These are phyloP conservation scores for Cosmopolites sordidus DNA, from an alignment of 2,888 invertebrate genomes.

Conservation along the genomic window DNA sequence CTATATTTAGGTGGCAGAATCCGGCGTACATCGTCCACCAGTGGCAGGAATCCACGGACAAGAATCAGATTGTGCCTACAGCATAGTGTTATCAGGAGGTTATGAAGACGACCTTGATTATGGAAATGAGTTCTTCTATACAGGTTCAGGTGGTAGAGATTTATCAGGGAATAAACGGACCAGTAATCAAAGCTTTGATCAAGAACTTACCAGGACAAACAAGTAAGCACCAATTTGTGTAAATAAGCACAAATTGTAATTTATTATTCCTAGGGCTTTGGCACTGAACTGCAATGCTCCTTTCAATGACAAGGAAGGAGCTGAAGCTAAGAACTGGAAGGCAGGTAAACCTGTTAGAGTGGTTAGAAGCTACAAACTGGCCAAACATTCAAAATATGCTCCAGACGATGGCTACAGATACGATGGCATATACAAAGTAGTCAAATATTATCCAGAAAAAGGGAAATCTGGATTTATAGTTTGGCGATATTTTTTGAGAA, in stretches of 20 bases:
- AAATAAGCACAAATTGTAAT: constrained; percentile 4
- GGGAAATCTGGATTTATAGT: constrained; percentile 74
- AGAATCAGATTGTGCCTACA: constrained; percentile 73
- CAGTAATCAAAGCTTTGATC: constrained; percentile 74
- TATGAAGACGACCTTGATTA: constrained; percentile 81
- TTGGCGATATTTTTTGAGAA: constrained; percentile 71
- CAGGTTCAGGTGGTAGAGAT: constrained; percentile 80
- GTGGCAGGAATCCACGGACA: constrained; percentile 82
- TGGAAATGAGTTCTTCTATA: constrained; percentile 76
- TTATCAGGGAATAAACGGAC: constrained; percentile 79
- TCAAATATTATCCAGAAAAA: constrained; percentile 74
- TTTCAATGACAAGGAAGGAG: constrained; percentile 60
- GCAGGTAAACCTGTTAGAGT: constrained; percentile 75
- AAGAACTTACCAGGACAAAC: constrained; percentile 71
- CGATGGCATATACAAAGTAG: constrained; percentile 83
- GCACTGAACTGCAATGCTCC: constrained; percentile 74
- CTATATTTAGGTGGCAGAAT: constrained; percentile 57
- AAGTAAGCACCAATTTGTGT: constrained; percentile 48
- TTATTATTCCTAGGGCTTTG: constrained; percentile 60
- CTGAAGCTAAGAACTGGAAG: constrained; percentile 67
- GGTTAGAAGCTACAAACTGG: constrained; percentile 68
- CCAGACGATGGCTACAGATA: constrained; percentile 74
- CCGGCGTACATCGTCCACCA: constrained; percentile 76
- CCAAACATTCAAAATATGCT: constrained; percentile 73
- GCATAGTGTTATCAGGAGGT: constrained; percentile 72